Evolutionary conservation across 2,797 vertebrate species (phyloP).

Genomic region (Otolemur crassicaudatus): DNA sequence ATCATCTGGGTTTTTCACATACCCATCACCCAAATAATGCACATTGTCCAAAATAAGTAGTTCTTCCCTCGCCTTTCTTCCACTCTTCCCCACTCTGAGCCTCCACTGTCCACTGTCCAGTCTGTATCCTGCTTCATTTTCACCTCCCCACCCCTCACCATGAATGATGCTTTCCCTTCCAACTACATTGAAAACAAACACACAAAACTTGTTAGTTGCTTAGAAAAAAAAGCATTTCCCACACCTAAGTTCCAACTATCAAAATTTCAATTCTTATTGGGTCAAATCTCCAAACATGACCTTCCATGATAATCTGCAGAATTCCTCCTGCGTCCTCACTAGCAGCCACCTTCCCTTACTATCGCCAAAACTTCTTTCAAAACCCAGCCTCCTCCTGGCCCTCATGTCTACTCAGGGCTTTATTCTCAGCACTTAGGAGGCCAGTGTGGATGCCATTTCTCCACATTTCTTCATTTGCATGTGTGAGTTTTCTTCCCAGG

Average conservation of each 20-base stretch:
- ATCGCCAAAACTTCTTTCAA: constrained; percentile 38
- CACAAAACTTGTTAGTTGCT: background rate
- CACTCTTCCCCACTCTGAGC: background rate
- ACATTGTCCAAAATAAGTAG: background rate
- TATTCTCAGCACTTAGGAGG: background rate
- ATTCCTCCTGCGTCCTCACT: background rate
- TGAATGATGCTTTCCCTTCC: background rate
- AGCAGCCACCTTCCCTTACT: background rate
- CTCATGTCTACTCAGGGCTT: background rate
- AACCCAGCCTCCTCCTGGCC: background rate
- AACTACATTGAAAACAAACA: background rate
- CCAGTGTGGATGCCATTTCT: background rate
- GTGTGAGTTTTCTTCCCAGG: background rate
- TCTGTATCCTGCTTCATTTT: background rate
- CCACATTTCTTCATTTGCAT: background rate
- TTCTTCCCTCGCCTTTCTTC: background rate
- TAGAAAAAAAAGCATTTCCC: background rate
- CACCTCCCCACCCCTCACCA: background rate
- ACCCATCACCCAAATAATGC: background rate
- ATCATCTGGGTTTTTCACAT: background rate
- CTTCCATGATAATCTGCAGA: background rate
- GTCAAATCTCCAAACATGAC: background rate
- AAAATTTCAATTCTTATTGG: background rate
- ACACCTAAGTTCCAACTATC: background rate
- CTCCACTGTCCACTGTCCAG: background rate